Conservation (phyloP, 1,140 invertebrate species). For the Eupristina koningsbergeri region DNA sequence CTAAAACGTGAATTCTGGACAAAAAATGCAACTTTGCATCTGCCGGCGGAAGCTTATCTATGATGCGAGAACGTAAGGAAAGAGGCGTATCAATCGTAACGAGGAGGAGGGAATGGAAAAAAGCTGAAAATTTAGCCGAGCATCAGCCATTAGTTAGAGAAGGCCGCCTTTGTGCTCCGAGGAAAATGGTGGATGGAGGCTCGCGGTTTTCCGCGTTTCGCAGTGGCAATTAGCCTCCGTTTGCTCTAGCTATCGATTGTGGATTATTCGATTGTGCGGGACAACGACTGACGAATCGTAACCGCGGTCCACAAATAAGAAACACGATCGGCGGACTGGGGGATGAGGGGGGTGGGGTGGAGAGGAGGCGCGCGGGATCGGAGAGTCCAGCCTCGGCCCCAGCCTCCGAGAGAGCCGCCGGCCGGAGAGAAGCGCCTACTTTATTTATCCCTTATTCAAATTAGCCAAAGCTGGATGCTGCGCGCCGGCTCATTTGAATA, state of each 20-base stretch:
- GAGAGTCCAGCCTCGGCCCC: not conserved
- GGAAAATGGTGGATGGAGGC: no score
- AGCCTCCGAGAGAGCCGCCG: not conserved
- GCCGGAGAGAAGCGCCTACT: no score
- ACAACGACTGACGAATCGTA: no score
- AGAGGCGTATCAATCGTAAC: not conserved
- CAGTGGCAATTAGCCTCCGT: slow-evolving; percentile 20
- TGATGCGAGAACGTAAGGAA: not conserved
- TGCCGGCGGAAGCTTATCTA: not conserved
- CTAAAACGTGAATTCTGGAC: not conserved
- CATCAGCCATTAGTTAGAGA: slow-evolving; percentile 5
- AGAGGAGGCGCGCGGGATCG: not conserved
- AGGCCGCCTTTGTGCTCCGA: not conserved
- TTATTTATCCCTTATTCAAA: slow-evolving; percentile 68
- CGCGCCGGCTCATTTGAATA: slow-evolving; percentile 58
- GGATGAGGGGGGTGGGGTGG: not conserved
- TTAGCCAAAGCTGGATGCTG: slow-evolving; percentile 55
- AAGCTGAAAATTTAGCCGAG: not conserved
- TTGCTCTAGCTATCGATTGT: slow-evolving; percentile 30
- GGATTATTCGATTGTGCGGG: no score
- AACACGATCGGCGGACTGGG: not conserved
- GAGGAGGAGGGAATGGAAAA: not conserved
- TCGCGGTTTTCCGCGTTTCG: no score
- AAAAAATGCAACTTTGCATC: not conserved
- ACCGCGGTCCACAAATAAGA: not conserved